Conservation (phyloP, 1,140 invertebrate genomes). For the Carcinoscorpius rotundicauda region DNA sequence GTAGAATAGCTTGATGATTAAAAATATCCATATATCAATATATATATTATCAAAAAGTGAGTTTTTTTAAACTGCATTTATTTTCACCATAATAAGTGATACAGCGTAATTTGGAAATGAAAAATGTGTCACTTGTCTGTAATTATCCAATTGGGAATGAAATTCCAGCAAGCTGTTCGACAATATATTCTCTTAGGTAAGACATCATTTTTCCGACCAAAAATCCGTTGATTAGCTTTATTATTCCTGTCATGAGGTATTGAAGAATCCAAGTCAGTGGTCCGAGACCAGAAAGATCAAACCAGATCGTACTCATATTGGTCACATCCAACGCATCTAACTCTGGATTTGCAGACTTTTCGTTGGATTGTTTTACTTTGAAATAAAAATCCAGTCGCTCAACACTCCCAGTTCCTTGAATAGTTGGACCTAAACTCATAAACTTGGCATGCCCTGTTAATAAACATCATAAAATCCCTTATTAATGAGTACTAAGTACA, state of each 20-base stretch:
- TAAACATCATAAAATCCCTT: too few relatives aligned
- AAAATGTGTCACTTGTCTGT: too few relatives aligned
- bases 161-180: constrained; percentile 7
- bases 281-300: constrained; percentile 17
- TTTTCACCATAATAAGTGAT: too few relatives aligned
- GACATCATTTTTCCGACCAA: constrained; percentile 10
- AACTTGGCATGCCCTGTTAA: constrained; percentile 16
- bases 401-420: constrained; percentile 8
- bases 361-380: constrained; percentile 12
- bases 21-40: too few relatives aligned
- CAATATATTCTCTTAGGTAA: constrained; percentile 4
- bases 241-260: constrained; percentile 14
- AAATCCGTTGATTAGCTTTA: constrained; percentile 16
- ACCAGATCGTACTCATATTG: constrained; percentile 18
- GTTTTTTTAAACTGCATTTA: too few relatives aligned
- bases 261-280: constrained; percentile 19
- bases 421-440: constrained; percentile 11
- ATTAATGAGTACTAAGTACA: too few relatives aligned
- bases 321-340: constrained; percentile 13
- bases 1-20: too few relatives aligned
- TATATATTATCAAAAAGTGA: too few relatives aligned
- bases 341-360: constrained; percentile 7
- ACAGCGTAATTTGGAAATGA: too few relatives aligned
- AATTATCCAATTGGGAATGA: constrained; percentile 13
- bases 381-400: constrained; percentile 17